These are phyloP conservation scores for Odontamblyopus lacepedii DNA, from an alignment of 2,797 vertebrate genomes.

Conservation along the genomic window DNA sequence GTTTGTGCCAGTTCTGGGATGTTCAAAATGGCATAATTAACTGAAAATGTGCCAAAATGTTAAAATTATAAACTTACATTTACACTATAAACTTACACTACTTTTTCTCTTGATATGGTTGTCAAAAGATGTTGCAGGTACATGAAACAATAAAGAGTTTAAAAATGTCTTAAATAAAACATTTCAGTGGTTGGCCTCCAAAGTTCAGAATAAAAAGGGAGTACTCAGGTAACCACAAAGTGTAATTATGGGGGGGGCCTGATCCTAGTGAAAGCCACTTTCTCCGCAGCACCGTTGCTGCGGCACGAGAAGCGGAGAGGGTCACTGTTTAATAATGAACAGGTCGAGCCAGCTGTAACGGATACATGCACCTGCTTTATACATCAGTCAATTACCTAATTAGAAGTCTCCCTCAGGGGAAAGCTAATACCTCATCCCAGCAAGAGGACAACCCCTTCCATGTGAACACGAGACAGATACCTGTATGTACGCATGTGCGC, in stretches of 20 bases:
- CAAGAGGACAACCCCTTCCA: conserved; percentile 68
- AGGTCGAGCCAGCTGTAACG: conserved; percentile 79
- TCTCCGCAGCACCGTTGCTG: conserved; percentile 63
- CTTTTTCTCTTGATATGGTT: not conserved
- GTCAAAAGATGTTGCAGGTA: not conserved
- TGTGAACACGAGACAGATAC: conserved; percentile 75
- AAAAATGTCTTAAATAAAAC: conserved; percentile 21
- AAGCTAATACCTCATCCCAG: conserved; percentile 76
- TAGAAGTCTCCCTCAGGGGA: conserved; percentile 81
- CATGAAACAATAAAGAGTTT: not conserved
- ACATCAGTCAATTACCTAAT: conserved; percentile 86
- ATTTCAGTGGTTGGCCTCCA: conserved; percentile 32
- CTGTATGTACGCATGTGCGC: conserved; percentile 55
- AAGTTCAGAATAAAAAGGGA: conserved; percentile 39
- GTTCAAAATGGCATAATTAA: not conserved
- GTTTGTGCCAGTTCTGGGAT: too few relatives aligned
- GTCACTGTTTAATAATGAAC: conserved; percentile 84
- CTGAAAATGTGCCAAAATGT: not conserved
- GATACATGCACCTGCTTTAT: conserved; percentile 85
- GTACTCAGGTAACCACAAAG: conserved; percentile 67
- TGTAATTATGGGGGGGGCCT: conserved; percentile 71
- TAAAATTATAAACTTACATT: not conserved
- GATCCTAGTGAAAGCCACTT: conserved; percentile 70
- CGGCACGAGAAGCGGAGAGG: conserved; percentile 75
- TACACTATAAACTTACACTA: not conserved